Base-by-base conservation (phyloP, 2,797 vertebrate species). In the Urosaurus nigricauda region DNA sequence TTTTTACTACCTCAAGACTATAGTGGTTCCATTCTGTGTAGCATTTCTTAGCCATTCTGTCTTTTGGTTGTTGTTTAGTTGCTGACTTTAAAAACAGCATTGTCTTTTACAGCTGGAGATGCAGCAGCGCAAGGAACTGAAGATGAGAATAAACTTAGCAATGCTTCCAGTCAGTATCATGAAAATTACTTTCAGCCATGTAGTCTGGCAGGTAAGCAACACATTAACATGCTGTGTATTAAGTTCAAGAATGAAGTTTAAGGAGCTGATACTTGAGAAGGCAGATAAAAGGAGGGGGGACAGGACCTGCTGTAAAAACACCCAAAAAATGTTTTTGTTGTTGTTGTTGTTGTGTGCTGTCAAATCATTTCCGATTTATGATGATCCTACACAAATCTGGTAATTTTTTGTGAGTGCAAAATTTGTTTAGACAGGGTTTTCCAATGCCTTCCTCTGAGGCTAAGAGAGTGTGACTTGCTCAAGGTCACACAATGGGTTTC, bases 161-260 rank as follows among this genome's bases (percentile, higher is more conserved):
- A 96, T 37, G 81, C 96, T 84, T 98, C 98, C 0, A 97, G 97
- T 89, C 98, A 98, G 90, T 98, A 98, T 96, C 97, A 97, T 79
- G 98, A 98, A 95, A 94, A 97, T 80, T 97, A 97, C 95, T 99
- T 99, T 96, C 98, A 98, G 24, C 97, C 98, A 0, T 96, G 98
- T 88, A 91, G 94, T 88, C 97, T 99, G 93, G 98, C 95, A 82
- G 98, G 99, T 99, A 98, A 91, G 96, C 89, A 83, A 83, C 80
- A 80, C 1, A 17, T 82, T 70, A 93, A 87, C 40, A 91, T 83
- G 13, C 43, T 79, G 1, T 87, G 26, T 60, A 60, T 37, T 14
- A 81, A 35, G 24, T 24, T 58, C 35, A 78, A 63, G 40, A 91
- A 56, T 87, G 32, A 78, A 16, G 16, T 84, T 92, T 26, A 65